Evolutionary conservation across 2,888 invertebrate genomes (phyloP), one percentile per base, ranked within the genome.

Genomic region (Antheraea assamensis): DNA sequence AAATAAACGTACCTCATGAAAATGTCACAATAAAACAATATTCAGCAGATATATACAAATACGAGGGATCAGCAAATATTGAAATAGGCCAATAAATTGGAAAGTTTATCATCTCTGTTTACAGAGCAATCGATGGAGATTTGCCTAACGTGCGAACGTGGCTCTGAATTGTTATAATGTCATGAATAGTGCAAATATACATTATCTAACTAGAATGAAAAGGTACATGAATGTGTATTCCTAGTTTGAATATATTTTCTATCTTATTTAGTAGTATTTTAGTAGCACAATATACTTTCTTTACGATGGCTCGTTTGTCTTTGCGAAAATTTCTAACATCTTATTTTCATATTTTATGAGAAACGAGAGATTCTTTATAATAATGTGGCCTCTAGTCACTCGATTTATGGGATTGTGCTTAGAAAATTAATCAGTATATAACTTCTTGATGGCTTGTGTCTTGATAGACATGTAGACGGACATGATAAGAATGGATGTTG

Each of bases 81-180:
- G 35, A 66, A n/a, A 35, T 49, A 35, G 71, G 71, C 52, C 55
- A 71, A 58, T 55, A 30, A 52, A 55, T 71, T 68, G 68, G 21
- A 68, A 68, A 61, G 35, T 31, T 68, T 68, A 68, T 68, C 68
- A 35, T 21, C 68, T 7, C 31, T 68, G 31, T 72, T 58, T 72
- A 70, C 27, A 49, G 42, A 70, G 61, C 42, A 61, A 35, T 58
- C 52, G 35, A 49, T 35, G 31, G 42, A 70, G 68, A 68, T 68
- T 68, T 68, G 21, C n/a, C 31, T 19, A 27, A 61, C 61, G 27
- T 21, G 27, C 17, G 61, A 27, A 61, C 61, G 61, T 27, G 61
- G 61, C 61, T 27, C 24, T 27, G 61, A 61, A 61, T 27, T 15
- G 61, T 61, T 61, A 27, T 61, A 61, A 61, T 61, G 61, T 27